Base-by-base conservation (phyloP, 1,140 invertebrate genomes). In the Plodia interpunctella region DNA sequence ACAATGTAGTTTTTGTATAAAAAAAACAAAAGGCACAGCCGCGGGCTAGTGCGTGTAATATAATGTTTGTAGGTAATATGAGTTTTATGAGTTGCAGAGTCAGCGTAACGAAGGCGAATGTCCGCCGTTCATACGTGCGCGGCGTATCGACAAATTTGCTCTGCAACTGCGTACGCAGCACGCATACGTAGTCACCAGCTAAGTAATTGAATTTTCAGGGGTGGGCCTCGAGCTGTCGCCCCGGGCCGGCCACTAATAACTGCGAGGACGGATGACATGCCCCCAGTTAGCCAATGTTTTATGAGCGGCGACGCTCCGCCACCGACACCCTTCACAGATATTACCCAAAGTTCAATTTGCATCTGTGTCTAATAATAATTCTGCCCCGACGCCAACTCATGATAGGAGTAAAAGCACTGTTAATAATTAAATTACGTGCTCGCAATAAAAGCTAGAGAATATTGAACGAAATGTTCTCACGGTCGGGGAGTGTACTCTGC, bases 121-220 rank as follows among this genome's bases (percentile, higher is more conserved):
- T 57, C 20, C n/a, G 32, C 51, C 49, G 9, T 9, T 13, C 2
- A 52, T 59, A 74, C 69, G 66, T 67, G 62, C 21, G 49, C 53
- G 28, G 73, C 38, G 55, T 72, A 70, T 72, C 59, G 66, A 76
- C 61, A 66, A 67, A 69, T 70, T 65, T 51, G 61, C 28, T 57
- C 49, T 65, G 59, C 54, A 62, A 53, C 55, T 59, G 58, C 62
- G 44, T 67, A 72, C 68, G 65, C 65, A 68, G 55, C 63, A 65
- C 69, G 65, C 72, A 70, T 73, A 73, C 68, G 64, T 62, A 65
- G 57, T 52, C 55, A 61, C 63, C 55, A 66, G 70, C 68, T 77
- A 78, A 74, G 76, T 80, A 80, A 83, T 83, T 83, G 70, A 80
- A 81, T 81, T 80, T 83, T 76, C 69, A 74, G 73, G 63, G 62